A percentile compares a stretch with the other conserved stretches of the same genome.
phyloP scores from a whole-genome alignment of 2,113 vertebrate species.

The Atrichornis clamosus region DNA sequence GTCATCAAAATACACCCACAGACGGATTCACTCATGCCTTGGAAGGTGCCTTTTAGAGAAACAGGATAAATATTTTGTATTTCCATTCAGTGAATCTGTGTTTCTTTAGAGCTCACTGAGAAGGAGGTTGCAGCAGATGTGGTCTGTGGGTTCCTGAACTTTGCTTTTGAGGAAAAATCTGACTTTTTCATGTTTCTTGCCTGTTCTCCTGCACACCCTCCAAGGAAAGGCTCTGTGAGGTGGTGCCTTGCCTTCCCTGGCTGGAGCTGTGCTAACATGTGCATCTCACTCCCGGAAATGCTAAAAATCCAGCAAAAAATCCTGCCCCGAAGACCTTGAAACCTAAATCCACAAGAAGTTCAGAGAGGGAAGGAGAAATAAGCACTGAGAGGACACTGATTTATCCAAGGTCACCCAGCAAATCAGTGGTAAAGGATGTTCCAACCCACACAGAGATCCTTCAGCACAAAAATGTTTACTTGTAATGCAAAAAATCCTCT shows the following conservation, averaged over 20 bases:
- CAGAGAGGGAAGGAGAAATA: neutral
- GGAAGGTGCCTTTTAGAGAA: neutral
- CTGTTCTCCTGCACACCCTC: neutral
- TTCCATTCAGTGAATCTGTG: neutral
- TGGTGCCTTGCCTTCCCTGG: neutral
- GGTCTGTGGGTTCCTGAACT: neutral
- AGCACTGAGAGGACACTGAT: neutral
- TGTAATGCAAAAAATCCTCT: constrained; percentile 15
- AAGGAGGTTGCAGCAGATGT: neutral
- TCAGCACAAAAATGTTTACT: neutral
- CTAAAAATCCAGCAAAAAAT: neutral
- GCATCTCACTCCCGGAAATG: neutral
- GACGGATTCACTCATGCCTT: neutral
- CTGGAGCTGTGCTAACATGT: neutral
- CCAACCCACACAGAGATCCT: neutral
- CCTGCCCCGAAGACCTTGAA: neutral
- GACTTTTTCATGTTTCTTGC: neutral
- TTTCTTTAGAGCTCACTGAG: neutral
- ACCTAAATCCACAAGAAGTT: neutral
- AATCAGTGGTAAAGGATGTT: neutral
- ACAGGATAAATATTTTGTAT: neutral
- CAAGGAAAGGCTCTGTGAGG: neutral
- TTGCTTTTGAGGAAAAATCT: neutral
- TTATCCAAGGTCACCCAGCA: neutral
- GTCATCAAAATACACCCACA: neutral